A percentile compares a stretch with the other conserved stretches of the same genome.
phyloP scores from a whole-genome alignment of 2,888 invertebrate species.

The Xanthorhoe designata region DNA sequence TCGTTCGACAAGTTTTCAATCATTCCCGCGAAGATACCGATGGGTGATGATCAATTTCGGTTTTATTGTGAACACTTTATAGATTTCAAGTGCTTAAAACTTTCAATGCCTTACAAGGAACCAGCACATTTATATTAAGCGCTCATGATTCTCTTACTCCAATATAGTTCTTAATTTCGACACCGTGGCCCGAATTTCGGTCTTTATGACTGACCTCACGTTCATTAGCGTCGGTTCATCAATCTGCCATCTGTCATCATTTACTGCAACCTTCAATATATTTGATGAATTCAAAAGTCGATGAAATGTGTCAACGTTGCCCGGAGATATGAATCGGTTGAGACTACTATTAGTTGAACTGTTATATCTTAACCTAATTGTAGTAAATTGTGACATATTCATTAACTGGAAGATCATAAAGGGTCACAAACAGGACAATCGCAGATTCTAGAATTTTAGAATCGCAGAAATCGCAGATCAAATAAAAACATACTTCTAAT shows the following conservation, averaged over 20 bases:
- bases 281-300: constrained; percentile 11
- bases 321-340: background rate
- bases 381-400: background rate
- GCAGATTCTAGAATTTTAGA: no score
- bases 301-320: constrained; percentile 8
- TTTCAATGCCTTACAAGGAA: background rate
- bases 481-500: no score
- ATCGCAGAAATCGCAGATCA: no score
- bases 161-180: constrained; percentile 33
- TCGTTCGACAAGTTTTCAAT: background rate
- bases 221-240: constrained; percentile 49
- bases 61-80: background rate
- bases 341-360: no score
- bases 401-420: background rate
- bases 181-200: constrained; percentile 27
- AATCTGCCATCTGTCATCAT: constrained; percentile 48
- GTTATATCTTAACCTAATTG: no score
- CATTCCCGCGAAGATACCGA: background rate
- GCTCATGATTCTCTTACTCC: constrained; percentile 21
- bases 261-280: constrained; percentile 31
- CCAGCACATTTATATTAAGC: background rate
- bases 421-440: background rate
- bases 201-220: constrained; percentile 40
- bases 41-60: background rate
- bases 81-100: background rate